Percentiles rank a stretch among this genome's conserved stretches.
Conservation (phyloP, 2,797 vertebrate genomes). For the Synanceia verrucosa region DNA sequence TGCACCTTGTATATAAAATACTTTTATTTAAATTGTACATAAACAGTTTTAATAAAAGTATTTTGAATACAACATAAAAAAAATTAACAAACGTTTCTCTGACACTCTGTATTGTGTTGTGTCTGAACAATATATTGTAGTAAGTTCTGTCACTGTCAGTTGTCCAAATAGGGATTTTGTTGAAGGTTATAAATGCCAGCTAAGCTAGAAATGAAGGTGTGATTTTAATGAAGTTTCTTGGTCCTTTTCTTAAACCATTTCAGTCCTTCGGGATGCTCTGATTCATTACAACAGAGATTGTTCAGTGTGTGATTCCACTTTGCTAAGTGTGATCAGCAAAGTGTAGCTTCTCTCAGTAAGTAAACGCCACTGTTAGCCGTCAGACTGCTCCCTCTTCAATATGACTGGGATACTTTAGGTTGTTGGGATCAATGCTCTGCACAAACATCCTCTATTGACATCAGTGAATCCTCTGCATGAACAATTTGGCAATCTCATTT, state of each 20-base stretch:
- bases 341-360: not conserved
- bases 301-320: not conserved
- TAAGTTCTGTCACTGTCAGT: not conserved
- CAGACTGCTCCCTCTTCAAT: not conserved
- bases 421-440: not conserved
- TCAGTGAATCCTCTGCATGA: not conserved
- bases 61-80: too few species aligned
- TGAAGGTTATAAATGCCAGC: too few species aligned
- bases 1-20: too few species aligned
- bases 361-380: not conserved
- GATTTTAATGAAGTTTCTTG: too few species aligned
- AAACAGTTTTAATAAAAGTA: too few species aligned
- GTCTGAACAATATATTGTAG: not conserved
- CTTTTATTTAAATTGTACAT: too few species aligned
- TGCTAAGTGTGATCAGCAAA: too few species aligned
- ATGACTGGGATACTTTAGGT: not conserved
- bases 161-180: not conserved
- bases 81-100: not conserved
- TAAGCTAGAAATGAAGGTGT: too few species aligned
- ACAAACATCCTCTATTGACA: not conserved
- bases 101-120: not conserved
- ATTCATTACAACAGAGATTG: not conserved
- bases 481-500: not conserved
- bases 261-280: not conserved
- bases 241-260: not conserved